Percentiles rank a stretch among this genome's conserved stretches.
Evolutionary conservation across 2,888 invertebrate species (phyloP).

Genomic region (Mechanitis mazaeus): DNA sequence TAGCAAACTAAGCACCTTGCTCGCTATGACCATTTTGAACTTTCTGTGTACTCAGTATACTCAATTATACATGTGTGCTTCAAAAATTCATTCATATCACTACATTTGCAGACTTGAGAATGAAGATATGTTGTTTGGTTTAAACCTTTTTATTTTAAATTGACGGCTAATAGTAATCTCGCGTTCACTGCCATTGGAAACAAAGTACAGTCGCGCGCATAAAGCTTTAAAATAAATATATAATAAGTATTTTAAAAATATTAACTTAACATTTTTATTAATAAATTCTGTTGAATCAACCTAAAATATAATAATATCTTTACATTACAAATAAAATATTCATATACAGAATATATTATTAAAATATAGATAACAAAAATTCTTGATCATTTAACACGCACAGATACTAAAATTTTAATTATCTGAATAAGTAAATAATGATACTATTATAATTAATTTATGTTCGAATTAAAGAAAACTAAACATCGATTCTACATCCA

Average conservation of each 20-base stretch:
- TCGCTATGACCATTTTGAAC: slow-evolving; percentile 51
- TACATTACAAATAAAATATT: no score
- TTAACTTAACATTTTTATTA: no score
- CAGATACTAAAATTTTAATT: neutral
- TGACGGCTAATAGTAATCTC: slow-evolving; percentile 73
- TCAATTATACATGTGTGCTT: slow-evolving; percentile 15
- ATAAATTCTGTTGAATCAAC: no score
- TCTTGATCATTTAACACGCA: no score
- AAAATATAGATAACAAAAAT: no score
- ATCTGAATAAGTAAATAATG: slow-evolving; percentile 1
- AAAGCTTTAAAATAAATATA: neutral
- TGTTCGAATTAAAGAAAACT: neutral
- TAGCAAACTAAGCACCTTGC: slow-evolving; percentile 57
- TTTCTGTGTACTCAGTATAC: slow-evolving; percentile 47
- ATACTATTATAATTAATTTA: slow-evolving; percentile 1
- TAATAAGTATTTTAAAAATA: neutral
- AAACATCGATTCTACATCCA: neutral
- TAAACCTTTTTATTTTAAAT: slow-evolving; percentile 59
- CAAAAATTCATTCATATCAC: slow-evolving; percentile 14
- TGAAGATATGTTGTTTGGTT: slow-evolving; percentile 54
- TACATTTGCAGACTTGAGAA: slow-evolving; percentile 22
- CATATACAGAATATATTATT: no score
- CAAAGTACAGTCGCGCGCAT: slow-evolving; percentile 46
- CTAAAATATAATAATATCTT: no score
- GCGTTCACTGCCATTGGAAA: slow-evolving; percentile 65